Evolutionary conservation across 2,888 invertebrate genomes (phyloP).

Genomic region (Acanthococcus lagerstroemiae): DNA sequence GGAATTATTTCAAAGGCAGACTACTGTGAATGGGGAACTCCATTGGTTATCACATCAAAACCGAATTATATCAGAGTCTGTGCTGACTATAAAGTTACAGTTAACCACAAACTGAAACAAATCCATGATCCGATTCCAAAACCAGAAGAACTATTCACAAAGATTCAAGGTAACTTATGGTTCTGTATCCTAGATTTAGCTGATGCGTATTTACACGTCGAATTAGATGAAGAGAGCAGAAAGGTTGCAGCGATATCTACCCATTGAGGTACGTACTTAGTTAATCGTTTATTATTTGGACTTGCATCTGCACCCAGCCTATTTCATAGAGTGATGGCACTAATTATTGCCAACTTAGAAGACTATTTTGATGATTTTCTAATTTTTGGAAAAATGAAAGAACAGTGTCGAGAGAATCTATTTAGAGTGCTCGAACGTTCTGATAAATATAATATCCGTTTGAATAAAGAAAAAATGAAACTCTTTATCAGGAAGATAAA

Average conservation of each 20-base stretch:
- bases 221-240: neutral
- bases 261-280: neutral
- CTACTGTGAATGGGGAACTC: constrained; percentile 30
- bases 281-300: constrained; percentile 11
- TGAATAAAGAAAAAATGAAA: neutral
- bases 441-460: neutral
- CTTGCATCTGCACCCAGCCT: neutral
- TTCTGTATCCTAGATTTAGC: constrained; percentile 29
- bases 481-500: neutral
- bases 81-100: constrained; percentile 32
- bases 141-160: constrained; percentile 31
- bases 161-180: constrained; percentile 13
- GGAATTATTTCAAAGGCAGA: constrained; percentile 24
- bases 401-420: neutral
- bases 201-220: constrained; percentile 29
- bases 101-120: constrained; percentile 15
- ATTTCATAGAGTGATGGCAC: neutral
- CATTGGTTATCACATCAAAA: constrained; percentile 31
- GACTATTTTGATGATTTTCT: constrained; percentile 17
- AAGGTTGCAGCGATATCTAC: neutral
- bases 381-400: neutral
- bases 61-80: constrained; percentile 26
- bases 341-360: neutral
- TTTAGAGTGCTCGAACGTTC: neutral
- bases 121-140: constrained; percentile 18